phyloP scores from a whole-genome alignment of 2,888 invertebrate genomes.

The Kryphioiulus occultus region DNA sequence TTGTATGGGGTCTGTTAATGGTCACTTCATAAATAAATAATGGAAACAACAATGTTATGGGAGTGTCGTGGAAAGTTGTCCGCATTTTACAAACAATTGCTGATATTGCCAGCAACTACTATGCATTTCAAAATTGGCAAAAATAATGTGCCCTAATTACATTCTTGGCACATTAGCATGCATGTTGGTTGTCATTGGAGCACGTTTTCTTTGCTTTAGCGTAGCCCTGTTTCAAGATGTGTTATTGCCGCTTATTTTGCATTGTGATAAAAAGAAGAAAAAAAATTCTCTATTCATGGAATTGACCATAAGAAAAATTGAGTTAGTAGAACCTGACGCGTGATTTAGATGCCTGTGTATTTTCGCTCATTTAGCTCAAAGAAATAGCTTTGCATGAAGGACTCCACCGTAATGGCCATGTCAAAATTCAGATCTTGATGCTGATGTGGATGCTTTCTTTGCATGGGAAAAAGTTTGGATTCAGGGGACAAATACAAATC shows the following conservation, averaged over 20 bases:
- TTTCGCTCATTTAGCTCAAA: not conserved
- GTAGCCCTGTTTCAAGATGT: not conserved
- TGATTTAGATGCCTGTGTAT: not conserved
- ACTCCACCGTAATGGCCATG: not conserved
- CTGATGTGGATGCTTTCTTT: not conserved
- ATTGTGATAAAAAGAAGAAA: not conserved
- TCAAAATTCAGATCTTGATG: conserved; percentile 1
- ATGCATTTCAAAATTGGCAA: too few relatives aligned
- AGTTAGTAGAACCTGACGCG: not conserved
- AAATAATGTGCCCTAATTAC: too few relatives aligned
- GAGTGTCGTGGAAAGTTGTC: too few relatives aligned
- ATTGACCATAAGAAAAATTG: not conserved
- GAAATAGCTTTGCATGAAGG: not conserved
- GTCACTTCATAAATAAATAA: too few relatives aligned
- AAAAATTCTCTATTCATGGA: not conserved
- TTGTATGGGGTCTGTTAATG: too few relatives aligned
- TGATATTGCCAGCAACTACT: too few relatives aligned
- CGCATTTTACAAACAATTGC: too few relatives aligned
- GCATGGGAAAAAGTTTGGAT: not conserved
- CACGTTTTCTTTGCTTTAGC: not conserved
- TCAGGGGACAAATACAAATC: not conserved
- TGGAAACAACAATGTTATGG: too few relatives aligned
- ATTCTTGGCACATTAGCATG: too few relatives aligned
- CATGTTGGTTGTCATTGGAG: too few relatives aligned
- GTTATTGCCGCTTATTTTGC: not conserved